Evolutionary conservation across 2,797 vertebrate species (phyloP), one percentile per base, ranked within the genome.

Genomic region (Vultur gryphus): DNA sequence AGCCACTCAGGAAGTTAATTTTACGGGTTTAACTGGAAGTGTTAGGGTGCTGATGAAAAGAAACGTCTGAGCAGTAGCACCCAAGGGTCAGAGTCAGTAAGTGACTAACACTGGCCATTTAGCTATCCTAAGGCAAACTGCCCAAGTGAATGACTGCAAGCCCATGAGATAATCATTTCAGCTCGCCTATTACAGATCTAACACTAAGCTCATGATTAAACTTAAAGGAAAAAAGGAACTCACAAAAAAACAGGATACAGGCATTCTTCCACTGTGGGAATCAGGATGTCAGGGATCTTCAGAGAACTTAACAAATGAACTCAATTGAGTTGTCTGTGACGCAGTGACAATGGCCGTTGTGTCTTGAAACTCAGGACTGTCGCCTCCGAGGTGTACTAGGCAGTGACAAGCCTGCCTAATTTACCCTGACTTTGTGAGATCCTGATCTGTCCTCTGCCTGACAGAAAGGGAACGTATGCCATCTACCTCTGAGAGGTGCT

Each of bases 301-400:
- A 37, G 10, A 41, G 8, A 55, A 41, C 35, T 25, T 25, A 35
- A 51, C 6, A 54, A 67, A 46, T 37, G 10, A 73, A 33, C 16
- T 46, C 43, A 80, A 52, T 7, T 7, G 12, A 49, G 20, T 37
- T 61, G 16, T 25, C 21, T 24, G 12, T 49, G 41, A 39, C 25
- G 11, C n/a, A 43, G 31, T 28, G 35, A 39, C 20, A 28, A 10
- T 2, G 5, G 11, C 19, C 2, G 0, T 12, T 48, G 16, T 24
- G 24, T 64, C 62, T 8, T 23, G 44, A 43, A 55, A 67, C 25
- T 18, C 19, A 29, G 28, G 26, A 46, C 19, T 52, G 44, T 26
- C 4, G 1, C 43, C 57, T 62, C 10, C 0, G 0, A 31, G 25
- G 19, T 28, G 16, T 25, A 9, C n/a, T 7, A 19, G 48, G 72